Conservation (phyloP, 1,140 invertebrate genomes). For the Saccostrea glomerata region DNA sequence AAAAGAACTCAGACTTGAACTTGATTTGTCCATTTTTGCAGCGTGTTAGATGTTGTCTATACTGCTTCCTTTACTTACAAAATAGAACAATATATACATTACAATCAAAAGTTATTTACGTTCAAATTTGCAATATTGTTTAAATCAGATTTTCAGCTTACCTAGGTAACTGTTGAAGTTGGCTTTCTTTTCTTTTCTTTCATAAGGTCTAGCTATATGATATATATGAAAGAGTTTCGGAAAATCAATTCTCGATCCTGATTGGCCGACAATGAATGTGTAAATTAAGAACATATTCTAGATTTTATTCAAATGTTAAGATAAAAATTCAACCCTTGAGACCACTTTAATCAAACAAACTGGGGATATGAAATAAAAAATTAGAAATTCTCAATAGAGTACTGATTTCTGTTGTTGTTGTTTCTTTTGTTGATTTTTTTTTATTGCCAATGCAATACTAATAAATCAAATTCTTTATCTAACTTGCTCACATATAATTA, state of each 20-base stretch:
- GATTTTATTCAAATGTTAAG: too few species aligned
- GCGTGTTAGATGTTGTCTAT: neutral
- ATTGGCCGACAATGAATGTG: neutral
- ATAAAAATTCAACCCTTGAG: too few species aligned
- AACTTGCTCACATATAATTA: too few species aligned
- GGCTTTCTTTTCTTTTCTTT: neutral
- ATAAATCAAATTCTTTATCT: too few species aligned
- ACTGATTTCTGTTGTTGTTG: too few species aligned
- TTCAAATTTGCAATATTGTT: neutral
- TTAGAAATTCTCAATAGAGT: too few species aligned
- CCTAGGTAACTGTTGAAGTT: neutral
- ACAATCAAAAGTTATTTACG: neutral
- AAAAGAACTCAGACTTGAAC: slow-evolving; percentile 12
- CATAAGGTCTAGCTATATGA: neutral
- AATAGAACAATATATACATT: neutral
- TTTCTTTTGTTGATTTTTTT: too few species aligned
- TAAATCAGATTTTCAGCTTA: neutral
- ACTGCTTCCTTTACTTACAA: neutral
- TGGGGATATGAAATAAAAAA: too few species aligned
- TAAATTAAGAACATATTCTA: neutral
- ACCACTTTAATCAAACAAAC: too few species aligned
- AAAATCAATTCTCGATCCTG: neutral
- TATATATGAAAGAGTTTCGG: neutral
- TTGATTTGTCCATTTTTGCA: neutral
- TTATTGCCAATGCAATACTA: too few species aligned